Evolutionary conservation across 2,113 vertebrate species (phyloP), one percentile per base, ranked within the genome.

Genomic region (Haplotaxodon microlepis): DNA sequence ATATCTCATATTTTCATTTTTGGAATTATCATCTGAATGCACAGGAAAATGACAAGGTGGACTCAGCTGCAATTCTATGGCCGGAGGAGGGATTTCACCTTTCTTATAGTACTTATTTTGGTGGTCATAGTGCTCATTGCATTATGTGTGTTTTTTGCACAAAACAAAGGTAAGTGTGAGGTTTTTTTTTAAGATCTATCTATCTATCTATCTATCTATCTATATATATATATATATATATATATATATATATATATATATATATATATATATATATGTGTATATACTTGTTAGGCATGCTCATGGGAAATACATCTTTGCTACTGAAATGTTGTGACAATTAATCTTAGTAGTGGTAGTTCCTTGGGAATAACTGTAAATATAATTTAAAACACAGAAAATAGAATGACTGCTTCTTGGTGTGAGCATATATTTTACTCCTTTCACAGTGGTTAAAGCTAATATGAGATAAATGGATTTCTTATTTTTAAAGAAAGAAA

Each of bases 111-210:
- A 31, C 5, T 91, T 19, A 24, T 85, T 42, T 29, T 69, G 21
- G 38, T 78, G 24, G 19, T 82, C 66, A 78, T 88, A 3, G 2
- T 86, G 36, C 34, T 92, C 4, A 14, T 76, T 61, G 59, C 19
- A 24, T n/a, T 86, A 3, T 40, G 42, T 45, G 13, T 85, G 5
- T 42, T 69, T 3, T 88, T 84, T 61, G 4, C 73, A 84, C 40
- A 88, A 79, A 86, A 84, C 80, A 47, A 11, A 57, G 94, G 94
- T 95, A 90, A 86, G 92, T 85, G 14, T 85, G 9, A 69, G 86
- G 63, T 88, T 91, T 4, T 57, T 3, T 81, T 2, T 5, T 16
- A 19, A 56, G 8, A 19, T 29, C 56, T 3, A 8, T 27, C 53
- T 56, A 8, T 50, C 7, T 17, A 4, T 19, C 16, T 17, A 4